Conservation (phyloP, 1,140 invertebrate genomes). For the Cylas formicarius region DNA sequence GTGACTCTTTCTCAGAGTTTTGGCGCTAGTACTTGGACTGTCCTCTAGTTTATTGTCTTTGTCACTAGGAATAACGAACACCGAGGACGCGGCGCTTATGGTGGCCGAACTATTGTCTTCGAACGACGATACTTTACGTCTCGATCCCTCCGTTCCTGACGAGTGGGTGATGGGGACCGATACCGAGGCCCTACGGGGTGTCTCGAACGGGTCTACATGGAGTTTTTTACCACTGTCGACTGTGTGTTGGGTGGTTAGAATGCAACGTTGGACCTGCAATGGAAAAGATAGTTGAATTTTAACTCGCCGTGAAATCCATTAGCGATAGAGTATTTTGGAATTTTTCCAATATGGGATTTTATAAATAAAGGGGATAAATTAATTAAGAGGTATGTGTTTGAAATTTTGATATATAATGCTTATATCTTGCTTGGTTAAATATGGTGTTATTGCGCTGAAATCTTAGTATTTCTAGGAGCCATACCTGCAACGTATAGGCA, state of each 20-base stretch:
- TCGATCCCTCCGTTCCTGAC: slow-evolving; percentile 20
- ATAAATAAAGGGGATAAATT: too few relatives aligned
- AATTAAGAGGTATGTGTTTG: not conserved
- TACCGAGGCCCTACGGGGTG: slow-evolving; percentile 43
- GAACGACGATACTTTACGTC: slow-evolving; percentile 44
- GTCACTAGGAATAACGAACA: slow-evolving; percentile 40
- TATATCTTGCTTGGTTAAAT: too few relatives aligned
- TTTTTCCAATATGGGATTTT: too few relatives aligned
- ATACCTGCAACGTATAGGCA: too few relatives aligned
- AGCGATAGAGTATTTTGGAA: not conserved
- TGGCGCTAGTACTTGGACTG: slow-evolving; percentile 10
- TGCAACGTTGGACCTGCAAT: slow-evolving; percentile 35
- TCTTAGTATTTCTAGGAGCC: too few relatives aligned
- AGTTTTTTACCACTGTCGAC: slow-evolving; percentile 47
- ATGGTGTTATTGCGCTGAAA: too few relatives aligned
- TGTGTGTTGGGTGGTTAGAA: slow-evolving; percentile 55
- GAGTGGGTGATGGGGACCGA: slow-evolving; percentile 39
- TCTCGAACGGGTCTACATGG: slow-evolving; percentile 35
- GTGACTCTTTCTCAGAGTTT: slow-evolving; percentile 37
- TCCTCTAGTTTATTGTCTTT: slow-evolving; percentile 34
- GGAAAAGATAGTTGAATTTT: too few relatives aligned
- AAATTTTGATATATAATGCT: too few relatives aligned
- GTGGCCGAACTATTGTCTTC: slow-evolving; percentile 40
- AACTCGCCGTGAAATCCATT: too few relatives aligned
- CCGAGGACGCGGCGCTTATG: slow-evolving; percentile 34